Conservation (phyloP, 1,140 invertebrate species). For the Musca domestica region DNA sequence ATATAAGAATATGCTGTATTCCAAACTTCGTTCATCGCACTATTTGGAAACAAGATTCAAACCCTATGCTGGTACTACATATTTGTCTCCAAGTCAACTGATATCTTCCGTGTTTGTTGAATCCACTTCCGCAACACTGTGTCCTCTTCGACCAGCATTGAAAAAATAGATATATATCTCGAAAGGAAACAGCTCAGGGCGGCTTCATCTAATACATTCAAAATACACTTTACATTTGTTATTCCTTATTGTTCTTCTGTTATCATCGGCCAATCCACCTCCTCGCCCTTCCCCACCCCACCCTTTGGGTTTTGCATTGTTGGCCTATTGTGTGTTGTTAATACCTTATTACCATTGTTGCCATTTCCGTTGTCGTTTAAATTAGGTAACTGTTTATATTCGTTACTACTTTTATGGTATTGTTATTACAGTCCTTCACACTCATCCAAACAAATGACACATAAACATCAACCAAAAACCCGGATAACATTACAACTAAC, state of each 20-base stretch:
- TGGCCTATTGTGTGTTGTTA: conserved; percentile 6
- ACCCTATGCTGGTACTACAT: too few species aligned
- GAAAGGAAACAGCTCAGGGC: background rate
- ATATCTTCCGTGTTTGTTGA: too few species aligned
- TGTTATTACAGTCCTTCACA: conserved; percentile 17
- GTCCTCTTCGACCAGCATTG: too few species aligned
- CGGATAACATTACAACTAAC: conserved; percentile 10
- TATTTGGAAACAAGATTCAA: too few species aligned
- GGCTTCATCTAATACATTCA: background rate
- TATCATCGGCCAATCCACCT: background rate
- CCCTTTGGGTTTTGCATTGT: conserved; percentile 34
- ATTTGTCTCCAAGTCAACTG: too few species aligned
- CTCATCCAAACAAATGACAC: background rate
- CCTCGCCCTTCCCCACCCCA: too few species aligned
- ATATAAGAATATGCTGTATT: too few species aligned
- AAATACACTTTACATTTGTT: background rate
- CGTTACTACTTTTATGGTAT: conserved; percentile 15
- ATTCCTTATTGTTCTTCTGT: background rate
- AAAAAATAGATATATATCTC: background rate
- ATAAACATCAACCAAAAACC: too few species aligned
- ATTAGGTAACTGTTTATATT: conserved; percentile 22
- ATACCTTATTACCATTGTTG: conserved; percentile 18
- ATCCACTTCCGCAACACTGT: too few species aligned
- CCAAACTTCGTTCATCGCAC: too few species aligned
- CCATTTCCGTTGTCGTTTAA: conserved; percentile 8